Base-by-base conservation (phyloP, 2,113 vertebrate species). In the Coryphaenoides rupestris region DNA sequence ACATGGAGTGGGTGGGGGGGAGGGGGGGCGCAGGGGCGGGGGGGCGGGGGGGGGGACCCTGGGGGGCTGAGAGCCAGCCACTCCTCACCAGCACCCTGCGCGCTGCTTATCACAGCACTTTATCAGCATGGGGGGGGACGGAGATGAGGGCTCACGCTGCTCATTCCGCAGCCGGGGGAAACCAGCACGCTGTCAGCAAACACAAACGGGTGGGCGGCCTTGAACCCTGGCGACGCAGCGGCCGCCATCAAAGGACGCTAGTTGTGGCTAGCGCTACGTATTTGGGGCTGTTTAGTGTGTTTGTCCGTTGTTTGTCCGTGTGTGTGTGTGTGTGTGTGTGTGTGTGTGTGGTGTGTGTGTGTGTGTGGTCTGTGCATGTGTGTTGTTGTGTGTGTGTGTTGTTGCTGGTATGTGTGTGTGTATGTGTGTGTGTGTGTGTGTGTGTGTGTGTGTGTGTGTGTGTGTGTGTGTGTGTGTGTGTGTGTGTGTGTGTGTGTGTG, bases 21-120 rank as follows among this genome's bases (percentile, higher is more conserved):
- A n/a, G n/a, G n/a, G n/a, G n/a, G n/a, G n/a, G n/a, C n/a, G n/a
- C n/a, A n/a, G n/a, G n/a, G n/a, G n/a, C n/a, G n/a, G n/a, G n/a
- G n/a, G n/a, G n/a, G n/a, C n/a, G n/a, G n/a, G n/a, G n/a, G n/a
- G n/a, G n/a, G n/a, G 84, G 80, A 75, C 58, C 79, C 87, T 12
- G 47, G 86, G 80, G 83, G 87, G 81, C 87, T 89, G 88, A 90
- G 90, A 82, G 87, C 86, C 85, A 71, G 84, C 84, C 78, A 68
- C 82, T 84, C 81, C 91, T 91, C 86, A 88, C 88, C 91, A 89
- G 83, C 80, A 84, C 68, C 76, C 82, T 58, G 76, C 75, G 76
- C 7, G 69, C 28, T 3, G 88, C 95, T 96, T 98, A 97, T 97
- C 95, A 88, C 87, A 94, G 94, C 94, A 95, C 97, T 97, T 94